phyloP scores from a whole-genome alignment of 2,113 vertebrate genomes.

The Paradisaea rubra region DNA sequence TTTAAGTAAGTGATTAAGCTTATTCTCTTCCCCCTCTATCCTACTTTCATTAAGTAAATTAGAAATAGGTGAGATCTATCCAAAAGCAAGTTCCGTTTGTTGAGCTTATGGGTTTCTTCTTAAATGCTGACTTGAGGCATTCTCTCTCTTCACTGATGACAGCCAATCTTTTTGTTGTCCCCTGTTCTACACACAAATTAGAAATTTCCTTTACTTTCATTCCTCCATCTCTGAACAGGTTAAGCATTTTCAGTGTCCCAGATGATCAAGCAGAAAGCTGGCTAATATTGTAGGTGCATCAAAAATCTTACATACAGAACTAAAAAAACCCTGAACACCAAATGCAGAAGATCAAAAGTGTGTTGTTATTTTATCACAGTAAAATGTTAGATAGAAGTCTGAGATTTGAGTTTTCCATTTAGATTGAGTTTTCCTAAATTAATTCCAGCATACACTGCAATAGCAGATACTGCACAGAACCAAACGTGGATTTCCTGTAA shows the following conservation, averaged over 20 bases:
- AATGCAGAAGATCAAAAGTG: neutral
- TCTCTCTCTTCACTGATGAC: neutral
- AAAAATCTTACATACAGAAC: neutral
- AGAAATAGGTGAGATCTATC: neutral
- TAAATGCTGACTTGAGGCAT: neutral
- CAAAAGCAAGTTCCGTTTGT: neutral
- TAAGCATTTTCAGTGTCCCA: neutral
- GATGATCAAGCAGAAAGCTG: neutral
- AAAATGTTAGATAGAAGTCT: neutral
- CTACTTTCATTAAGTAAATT: neutral
- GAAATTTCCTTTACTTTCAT: neutral
- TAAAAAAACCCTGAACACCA: too few species aligned
- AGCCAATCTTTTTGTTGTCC: neutral
- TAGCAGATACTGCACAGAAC: neutral
- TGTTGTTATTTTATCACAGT: neutral
- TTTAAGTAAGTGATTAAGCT: neutral
- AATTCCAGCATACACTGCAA: neutral
- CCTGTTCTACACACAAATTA: neutral
- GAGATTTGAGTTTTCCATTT: neutral
- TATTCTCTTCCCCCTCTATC: neutral
- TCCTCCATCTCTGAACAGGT: neutral
- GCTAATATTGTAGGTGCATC: rapidly evolving
- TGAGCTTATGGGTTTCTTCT: neutral
- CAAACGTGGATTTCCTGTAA: neutral
- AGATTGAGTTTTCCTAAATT: neutral